Conservation (phyloP, 2,888 invertebrate species). For the Cistogaster globosa region DNA sequence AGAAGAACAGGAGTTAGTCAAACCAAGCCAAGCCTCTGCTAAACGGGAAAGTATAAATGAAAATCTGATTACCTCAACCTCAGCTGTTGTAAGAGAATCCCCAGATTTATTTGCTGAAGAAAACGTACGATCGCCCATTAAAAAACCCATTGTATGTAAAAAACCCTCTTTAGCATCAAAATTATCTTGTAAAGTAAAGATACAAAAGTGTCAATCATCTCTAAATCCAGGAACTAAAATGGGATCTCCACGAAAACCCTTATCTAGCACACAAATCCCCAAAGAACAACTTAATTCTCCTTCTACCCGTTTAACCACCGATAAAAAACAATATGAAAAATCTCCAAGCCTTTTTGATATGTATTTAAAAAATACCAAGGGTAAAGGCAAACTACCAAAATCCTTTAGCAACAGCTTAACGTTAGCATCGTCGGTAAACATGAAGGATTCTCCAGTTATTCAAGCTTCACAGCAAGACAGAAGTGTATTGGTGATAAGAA, state of each 20-base stretch:
- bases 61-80: neutral
- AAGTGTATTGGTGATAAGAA: constrained; percentile 52
- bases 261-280: constrained; percentile 23
- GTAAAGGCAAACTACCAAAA: constrained; percentile 73
- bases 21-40: neutral
- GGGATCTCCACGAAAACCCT: constrained; percentile 23
- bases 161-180: constrained; percentile 58
- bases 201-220: constrained; percentile 30
- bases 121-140: constrained; percentile 26
- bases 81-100: constrained; percentile 67
- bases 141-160: constrained; percentile 72
- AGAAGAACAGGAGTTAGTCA: constrained; percentile 77
- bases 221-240: neutral
- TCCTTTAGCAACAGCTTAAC: constrained; percentile 70
- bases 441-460: neutral
- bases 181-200: constrained; percentile 20
- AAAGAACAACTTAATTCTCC: constrained; percentile 35
- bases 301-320: constrained; percentile 20
- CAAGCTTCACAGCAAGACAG: constrained; percentile 50
- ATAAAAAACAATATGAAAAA: constrained; percentile 59
- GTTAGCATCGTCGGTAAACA: constrained; percentile 54
- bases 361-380: constrained; percentile 75
- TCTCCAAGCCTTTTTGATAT: constrained; percentile 75
- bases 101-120: constrained; percentile 78
- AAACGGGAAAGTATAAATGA: constrained; percentile 53